Base-by-base conservation (phyloP, 2,113 vertebrate species). In the Semnornis frantzii region DNA sequence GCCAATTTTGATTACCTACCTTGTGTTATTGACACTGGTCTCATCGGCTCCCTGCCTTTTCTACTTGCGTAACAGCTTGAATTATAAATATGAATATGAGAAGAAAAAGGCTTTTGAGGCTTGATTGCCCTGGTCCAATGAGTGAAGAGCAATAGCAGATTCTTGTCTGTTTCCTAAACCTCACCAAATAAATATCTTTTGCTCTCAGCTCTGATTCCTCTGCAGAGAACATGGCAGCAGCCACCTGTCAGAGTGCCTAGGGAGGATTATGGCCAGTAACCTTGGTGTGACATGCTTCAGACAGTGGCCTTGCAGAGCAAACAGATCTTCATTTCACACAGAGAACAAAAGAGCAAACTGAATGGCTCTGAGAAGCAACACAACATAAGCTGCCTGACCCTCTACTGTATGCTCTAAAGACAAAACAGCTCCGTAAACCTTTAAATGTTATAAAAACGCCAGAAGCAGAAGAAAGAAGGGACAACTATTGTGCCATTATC, bases 151-250 rank as follows among this genome's bases (percentile, higher is more conserved):
- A 86, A 57, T 14, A 74, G 46, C 72, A 86, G 75, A 23, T 8
- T 48, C 69, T 25, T 62, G 18, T 16, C 59, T 85, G 42, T 79
- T 76, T 87, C 64, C 60, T 71, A 44, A 91, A 17, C 44, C 60
- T 9, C 37, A 66, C 27, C 42, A 34, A 76, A 87, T 28, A 4
- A 63, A 2, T 18, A 1, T n/a, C 23, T 75, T 25, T 73, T 15
- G 18, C 73, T 52, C 33, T 84, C 44, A 78, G 58, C 84, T 89
- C 65, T 0, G 0, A 28, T 72, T 86, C 15, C 0, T 5, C 15
- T 14, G 25, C 37, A 69, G 68, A 37, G 6, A 33, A 13, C 0
- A 0, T 0, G 3, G 54, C 57, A 66, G 28, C 1, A 3, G 58
- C 42, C 8, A 2, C 44, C 42, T 68, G 58, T 77, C 81, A 79